Base-by-base conservation (phyloP, 2,113 vertebrate species). In the Motacilla tschutschensis region DNA sequence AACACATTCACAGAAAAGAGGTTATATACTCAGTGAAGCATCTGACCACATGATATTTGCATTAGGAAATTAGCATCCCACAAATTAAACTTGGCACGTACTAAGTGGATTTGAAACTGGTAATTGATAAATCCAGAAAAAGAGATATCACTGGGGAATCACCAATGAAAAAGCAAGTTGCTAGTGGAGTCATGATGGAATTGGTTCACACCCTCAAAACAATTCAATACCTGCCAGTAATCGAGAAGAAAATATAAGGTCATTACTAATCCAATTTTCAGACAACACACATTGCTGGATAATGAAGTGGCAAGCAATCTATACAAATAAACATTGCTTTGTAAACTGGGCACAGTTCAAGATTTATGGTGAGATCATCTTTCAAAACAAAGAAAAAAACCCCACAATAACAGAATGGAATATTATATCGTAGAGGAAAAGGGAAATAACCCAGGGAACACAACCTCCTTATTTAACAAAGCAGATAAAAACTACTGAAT, bases 251-350 rank as follows among this genome's bases (percentile, higher is more conserved):
- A 90, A 79, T 90, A 88, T 4, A 85, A 94, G 72, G 79, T 91
- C 82, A 85, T 53, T 80, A 79, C 81, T 85, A 91, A 91, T 88
- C 84, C 72, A 88, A 86, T 94, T 82, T 90, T 83, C 84, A 92
- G 87, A 57, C 79, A 87, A 46, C 84, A 77, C 38, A 88, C 57
- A 83, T 79, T 85, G 78, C 57, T 46, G 57, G 75, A 93, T 94
- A 95, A 95, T 92, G 64, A 94, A 93, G 72, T 85, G 76, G 87
- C 64, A 93, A 86, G 69, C 65, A 82, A 92, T 92, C 89, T 74
- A 60, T 85, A 90, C 38, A 86, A 79, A 87, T 90, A 86, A 77
- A 44, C 57, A 78, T 9, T 60, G 41, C 78, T 88, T 74, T 48
- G 62, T 64, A 88, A 87, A 87, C 54, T 64, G 57, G 75, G 57